phyloP scores from a whole-genome alignment of 2,113 vertebrate species.

The Nettapus auritus region DNA sequence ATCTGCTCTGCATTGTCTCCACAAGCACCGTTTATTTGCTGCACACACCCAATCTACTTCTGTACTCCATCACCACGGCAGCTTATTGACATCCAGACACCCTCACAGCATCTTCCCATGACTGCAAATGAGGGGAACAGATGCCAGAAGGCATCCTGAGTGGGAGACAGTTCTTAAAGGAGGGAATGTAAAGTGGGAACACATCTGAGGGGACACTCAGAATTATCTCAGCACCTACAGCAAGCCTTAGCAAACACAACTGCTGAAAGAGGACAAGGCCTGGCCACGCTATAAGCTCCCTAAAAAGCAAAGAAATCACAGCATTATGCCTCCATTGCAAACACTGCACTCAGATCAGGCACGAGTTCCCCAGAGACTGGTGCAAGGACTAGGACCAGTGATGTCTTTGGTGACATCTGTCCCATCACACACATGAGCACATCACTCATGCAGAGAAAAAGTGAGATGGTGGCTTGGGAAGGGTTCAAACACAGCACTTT shows the following conservation, averaged over 20 bases:
- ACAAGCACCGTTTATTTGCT: not conserved
- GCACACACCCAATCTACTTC: not conserved
- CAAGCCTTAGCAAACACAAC: not conserved
- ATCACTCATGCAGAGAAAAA: not conserved
- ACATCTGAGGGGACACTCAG: not conserved
- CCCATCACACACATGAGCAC: not conserved
- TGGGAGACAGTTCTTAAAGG: not conserved
- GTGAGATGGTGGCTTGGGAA: not conserved
- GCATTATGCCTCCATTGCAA: not conserved
- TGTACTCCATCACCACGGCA: slow-evolving; percentile 14
- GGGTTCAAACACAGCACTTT: not conserved
- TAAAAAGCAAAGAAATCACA: not conserved
- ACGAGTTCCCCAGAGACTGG: not conserved
- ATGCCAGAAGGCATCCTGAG: not conserved
- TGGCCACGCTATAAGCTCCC: not conserved
- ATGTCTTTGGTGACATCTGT: not conserved
- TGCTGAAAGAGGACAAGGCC: not conserved
- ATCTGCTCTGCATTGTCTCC: not conserved
- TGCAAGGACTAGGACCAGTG: not conserved
- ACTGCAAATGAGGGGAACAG: not conserved
- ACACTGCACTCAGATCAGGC: not conserved
- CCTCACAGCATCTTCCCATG: not conserved
- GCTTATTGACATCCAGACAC: not conserved
- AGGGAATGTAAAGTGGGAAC: not conserved
- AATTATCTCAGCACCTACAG: not conserved